Conservation (phyloP, 2,888 invertebrate species). For the Lasioglossum malachurum region DNA sequence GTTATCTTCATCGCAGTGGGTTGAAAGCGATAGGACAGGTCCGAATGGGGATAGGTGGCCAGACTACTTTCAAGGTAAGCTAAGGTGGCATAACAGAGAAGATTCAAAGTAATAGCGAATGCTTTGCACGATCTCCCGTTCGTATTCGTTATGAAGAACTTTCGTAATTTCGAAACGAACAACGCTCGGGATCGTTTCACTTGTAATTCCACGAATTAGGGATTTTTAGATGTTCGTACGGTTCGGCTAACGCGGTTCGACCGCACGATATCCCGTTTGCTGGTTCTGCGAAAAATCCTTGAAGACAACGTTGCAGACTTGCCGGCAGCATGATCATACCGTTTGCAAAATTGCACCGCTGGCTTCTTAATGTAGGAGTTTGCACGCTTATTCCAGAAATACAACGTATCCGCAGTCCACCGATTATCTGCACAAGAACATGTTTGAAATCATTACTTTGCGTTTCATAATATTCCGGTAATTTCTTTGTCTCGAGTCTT, state of each 20-base stretch:
- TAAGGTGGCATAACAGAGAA: slow-evolving; percentile 63
- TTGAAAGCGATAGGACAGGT: slow-evolving; percentile 69
- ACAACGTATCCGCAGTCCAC: not conserved
- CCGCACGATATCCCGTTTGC: not conserved
- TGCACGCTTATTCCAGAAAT: not conserved
- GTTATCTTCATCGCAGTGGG: slow-evolving; percentile 77
- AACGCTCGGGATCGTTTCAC: not conserved
- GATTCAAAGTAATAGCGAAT: slow-evolving; percentile 63
- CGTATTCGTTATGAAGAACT: slow-evolving; percentile 62
- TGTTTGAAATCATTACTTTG: not conserved
- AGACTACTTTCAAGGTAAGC: slow-evolving; percentile 57
- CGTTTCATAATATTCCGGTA: not conserved
- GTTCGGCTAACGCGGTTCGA: not conserved
- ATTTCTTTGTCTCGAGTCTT: not conserved
- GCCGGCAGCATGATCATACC: not conserved
- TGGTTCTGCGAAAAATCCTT: not conserved
- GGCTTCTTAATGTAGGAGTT: not conserved
- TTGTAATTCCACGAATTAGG: not conserved
- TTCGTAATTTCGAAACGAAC: slow-evolving; percentile 20
- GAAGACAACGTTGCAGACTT: not conserved
- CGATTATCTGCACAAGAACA: not conserved
- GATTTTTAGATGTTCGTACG: not conserved
- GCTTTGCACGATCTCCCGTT: slow-evolving; percentile 61
- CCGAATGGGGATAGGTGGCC: slow-evolving; percentile 60
- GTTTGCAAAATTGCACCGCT: not conserved